Conservation (phyloP, 2,113 vertebrate genomes). For the Periophthalmodon schlosseri region DNA sequence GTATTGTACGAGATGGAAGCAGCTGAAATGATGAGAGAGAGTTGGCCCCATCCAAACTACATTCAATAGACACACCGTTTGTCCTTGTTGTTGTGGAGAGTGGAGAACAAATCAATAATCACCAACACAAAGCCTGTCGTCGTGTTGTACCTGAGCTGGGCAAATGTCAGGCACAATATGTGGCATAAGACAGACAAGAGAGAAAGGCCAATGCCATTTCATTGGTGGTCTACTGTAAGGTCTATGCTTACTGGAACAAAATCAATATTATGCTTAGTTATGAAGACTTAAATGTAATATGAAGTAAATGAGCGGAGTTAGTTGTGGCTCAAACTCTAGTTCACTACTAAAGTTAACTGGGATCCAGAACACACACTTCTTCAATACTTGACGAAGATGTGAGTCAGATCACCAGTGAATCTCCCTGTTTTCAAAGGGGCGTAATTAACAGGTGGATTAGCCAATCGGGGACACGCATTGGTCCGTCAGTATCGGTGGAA, state of each 20-base stretch:
- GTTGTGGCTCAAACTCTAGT: no score
- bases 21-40: constrained; percentile 12
- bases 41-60: constrained; percentile 17
- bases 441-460: no score
- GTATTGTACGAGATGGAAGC: constrained; percentile 21
- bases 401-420: no score
- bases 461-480: no score
- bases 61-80: constrained; percentile 21
- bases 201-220: background rate
- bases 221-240: background rate
- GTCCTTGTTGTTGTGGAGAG: constrained; percentile 34
- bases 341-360: no score
- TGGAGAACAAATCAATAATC: constrained; percentile 33
- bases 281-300: background rate
- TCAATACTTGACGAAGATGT: no score
- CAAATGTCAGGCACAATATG: constrained; percentile 1
- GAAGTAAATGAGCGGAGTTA: no score
- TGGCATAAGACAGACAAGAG: background rate
- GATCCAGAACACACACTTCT: no score
- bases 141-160: background rate
- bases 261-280: background rate
- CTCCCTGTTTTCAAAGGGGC: no score
- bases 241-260: background rate
- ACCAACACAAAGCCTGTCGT: constrained; percentile 14
- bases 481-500: no score